Evolutionary conservation across 2,797 vertebrate genomes (phyloP), one percentile per base, ranked within the genome.

Genomic region (Sebastes variabilis): DNA sequence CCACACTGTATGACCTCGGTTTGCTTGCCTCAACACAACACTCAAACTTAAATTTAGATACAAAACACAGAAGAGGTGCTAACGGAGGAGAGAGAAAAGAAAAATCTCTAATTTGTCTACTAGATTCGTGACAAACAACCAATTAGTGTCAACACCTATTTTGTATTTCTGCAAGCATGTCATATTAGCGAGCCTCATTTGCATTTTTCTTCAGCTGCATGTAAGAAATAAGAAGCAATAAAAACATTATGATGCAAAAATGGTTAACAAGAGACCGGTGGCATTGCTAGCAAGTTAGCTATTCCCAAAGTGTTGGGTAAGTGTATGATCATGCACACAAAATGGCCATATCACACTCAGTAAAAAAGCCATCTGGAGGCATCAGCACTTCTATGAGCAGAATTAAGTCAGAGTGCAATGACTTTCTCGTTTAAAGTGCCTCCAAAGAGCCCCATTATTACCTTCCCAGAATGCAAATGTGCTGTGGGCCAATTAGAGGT

Each of bases 401-500:
- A 93, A 93, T 92, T 87, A 93, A 92, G 91, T 92, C 92, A 90
- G 86, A 94, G 91, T 94, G 94, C 90, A 87, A 92, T 85, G 88
- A 91, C 92, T 92, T 94, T 92, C 84, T 87, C 81, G 68, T 92
- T 93, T 92, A 89, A 92, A 92, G 92, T 91, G 90, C 86, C 86
- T 92, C 91, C 89, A 80, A 93, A 92, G 89, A 93, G 93, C 75
- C 76, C 79, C 92, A 88, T 94, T 93, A 93, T 95, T 94, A 93
- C 91, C 92, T 93, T 92, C 90, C 89, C 89, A 91, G 90, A 93
- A 93, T 94, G 90, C 93, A 94, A 95, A 93, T 95, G 88, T 93
- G 88, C 89, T 90, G 81, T 83, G 82, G 87, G 93, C 90, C 93
- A 94, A 94, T 95, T 94, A 94, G 93, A 91, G 88, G 90, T 92